phyloP scores from a whole-genome alignment of 2,113 vertebrate species.

The Zeus faber region DNA sequence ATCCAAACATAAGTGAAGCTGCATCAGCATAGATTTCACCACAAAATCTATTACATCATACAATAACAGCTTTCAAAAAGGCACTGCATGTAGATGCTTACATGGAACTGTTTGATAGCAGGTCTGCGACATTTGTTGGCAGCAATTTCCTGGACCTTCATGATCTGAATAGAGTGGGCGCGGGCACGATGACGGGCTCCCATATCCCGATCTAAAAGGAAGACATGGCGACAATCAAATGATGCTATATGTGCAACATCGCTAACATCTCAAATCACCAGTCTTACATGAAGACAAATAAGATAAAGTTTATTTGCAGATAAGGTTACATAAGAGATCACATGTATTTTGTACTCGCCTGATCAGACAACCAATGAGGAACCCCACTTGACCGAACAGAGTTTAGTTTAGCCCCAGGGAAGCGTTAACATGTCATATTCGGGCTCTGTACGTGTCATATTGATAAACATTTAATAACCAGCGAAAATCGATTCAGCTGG shows the following conservation, averaged over 20 bases:
- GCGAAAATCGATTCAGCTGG: too few species aligned
- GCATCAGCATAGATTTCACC: too few species aligned
- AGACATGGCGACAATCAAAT: not conserved
- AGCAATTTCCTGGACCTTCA: constrained; percentile 94
- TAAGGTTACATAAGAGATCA: not conserved
- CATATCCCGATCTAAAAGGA: constrained; percentile 88
- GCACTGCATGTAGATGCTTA: constrained; percentile 68
- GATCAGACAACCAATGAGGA: too few species aligned
- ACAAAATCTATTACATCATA: not conserved
- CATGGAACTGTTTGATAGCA: constrained; percentile 98
- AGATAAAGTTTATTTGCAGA: too few species aligned
- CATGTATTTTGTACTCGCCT: too few species aligned
- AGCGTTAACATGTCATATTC: too few species aligned
- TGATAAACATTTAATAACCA: too few species aligned
- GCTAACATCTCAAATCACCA: not conserved
- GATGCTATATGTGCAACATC: not conserved
- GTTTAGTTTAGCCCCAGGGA: too few species aligned
- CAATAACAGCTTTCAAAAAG: not conserved
- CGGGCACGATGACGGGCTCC: constrained; percentile 93
- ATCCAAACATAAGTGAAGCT: too few species aligned
- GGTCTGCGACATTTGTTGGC: constrained; percentile 96
- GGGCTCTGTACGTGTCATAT: too few species aligned
- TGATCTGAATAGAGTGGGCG: constrained; percentile 95
- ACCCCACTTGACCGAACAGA: too few species aligned
- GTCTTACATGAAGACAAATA: too few species aligned